Base-by-base conservation (phyloP, 2,113 vertebrate genomes). In the Tor tambroides region DNA sequence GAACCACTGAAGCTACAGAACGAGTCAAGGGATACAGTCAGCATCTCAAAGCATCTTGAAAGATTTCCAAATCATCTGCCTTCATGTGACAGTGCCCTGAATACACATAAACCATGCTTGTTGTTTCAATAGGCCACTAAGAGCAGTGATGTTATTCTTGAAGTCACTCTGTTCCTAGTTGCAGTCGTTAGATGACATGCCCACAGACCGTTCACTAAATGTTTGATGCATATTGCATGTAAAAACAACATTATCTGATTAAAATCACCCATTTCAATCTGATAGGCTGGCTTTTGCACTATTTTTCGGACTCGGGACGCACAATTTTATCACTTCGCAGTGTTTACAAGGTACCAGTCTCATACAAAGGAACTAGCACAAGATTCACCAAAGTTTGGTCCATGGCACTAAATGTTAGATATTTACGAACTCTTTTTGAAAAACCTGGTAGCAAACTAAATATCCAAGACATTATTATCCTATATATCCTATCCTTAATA, bases 11-110 rank as follows among this genome's bases (percentile, higher is more conserved):
- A 67, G 41, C 32, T 61, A 19, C 35, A 65, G 8, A 4, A 67
- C 7, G 41, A 46, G 35, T 28, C 11, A 0, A 67, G 38, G 72
- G 38, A 74, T 65, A n/a, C 17, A 78, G 21, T 63, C 17, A 78
- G 14, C 46, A 6, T 43, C 19, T 85, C 54, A 63, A n/a, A 81
- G 56, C 79, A 63, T 35, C 32, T 63, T 41, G 79, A 63, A 81
- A 81, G 35, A 81, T 65, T 21, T 54, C 26, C 28, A n/a, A 38
- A 80, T 12, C 12, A 17, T 77, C 43, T 77, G n/a, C 43, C 26
- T 77, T 77, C 43, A 26, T 61, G 56, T 61, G 56, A 61, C 56
- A 77, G n/a, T 28, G 46, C 6, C n/a, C 75, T 49, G n/a, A 51
- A 49, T 77, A 77, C 11, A 51, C 46, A 46, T 26, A 71, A 71